Percentiles rank a stretch among this genome's conserved stretches.
Evolutionary conservation across 2,113 vertebrate species (phyloP).

Genomic region (Rhegmatorhina hoffmannsi): DNA sequence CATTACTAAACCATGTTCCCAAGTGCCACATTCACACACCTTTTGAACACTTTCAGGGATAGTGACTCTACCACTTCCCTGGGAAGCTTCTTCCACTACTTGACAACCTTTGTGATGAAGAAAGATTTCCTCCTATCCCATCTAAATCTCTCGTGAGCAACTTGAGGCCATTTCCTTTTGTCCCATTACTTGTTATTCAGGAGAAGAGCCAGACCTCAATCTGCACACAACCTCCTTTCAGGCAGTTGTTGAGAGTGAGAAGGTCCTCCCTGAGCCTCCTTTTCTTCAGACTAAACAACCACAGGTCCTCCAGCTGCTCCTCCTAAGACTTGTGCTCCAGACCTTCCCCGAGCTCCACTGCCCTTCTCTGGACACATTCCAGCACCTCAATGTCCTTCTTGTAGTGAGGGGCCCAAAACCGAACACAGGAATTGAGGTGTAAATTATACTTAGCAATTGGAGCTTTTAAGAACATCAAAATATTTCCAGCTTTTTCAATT

Average conservation of each 20-base stretch:
- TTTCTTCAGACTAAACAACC: background rate
- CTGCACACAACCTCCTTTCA: background rate
- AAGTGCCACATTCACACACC: background rate
- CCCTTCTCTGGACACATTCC: background rate
- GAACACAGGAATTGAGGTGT: fast-evolving
- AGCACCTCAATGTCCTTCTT: background rate
- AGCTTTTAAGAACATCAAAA: background rate
- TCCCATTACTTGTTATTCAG: background rate
- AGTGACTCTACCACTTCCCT: background rate
- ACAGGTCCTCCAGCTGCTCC: fast-evolving
- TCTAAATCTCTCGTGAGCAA: background rate
- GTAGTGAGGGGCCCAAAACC: fast-evolving
- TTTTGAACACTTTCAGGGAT: background rate
- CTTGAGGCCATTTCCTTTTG: background rate
- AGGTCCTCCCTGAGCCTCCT: background rate
- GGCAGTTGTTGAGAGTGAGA: fast-evolving
- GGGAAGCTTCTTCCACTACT: background rate
- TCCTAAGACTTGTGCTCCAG: fast-evolving
- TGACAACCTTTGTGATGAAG: background rate
- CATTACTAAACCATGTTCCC: background rate
- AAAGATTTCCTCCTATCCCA: background rate
- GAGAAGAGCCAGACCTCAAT: background rate
- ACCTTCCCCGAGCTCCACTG: fast-evolving
- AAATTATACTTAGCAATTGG: background rate
- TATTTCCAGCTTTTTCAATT: background rate